Evolutionary conservation across 2,797 vertebrate species (phyloP).

Genomic region (Anas bernieri): DNA sequence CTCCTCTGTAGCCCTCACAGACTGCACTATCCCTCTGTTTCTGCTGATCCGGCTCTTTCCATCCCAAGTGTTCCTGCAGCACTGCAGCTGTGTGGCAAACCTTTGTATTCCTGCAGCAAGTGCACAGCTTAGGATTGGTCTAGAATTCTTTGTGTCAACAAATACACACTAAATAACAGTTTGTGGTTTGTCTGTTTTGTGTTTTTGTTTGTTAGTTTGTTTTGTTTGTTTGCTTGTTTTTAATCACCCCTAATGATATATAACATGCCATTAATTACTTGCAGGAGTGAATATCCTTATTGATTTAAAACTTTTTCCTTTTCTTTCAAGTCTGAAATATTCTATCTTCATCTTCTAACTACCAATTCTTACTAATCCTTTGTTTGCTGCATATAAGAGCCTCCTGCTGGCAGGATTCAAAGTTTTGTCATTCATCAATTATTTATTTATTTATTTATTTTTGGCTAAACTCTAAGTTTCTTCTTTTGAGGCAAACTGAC

Average conservation of each 20-base stretch:
- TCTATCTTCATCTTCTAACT: not conserved
- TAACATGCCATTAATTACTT: not conserved
- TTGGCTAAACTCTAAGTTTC: not conserved
- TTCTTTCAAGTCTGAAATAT: not conserved
- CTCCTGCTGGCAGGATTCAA: conserved; percentile 1
- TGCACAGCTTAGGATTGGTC: not conserved
- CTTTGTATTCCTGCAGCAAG: not conserved
- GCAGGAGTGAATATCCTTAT: not conserved
- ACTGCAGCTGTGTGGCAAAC: not conserved
- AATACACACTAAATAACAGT: not conserved
- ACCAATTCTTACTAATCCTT: not conserved
- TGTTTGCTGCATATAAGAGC: not conserved
- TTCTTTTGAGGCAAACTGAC: not conserved
- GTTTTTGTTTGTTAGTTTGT: not conserved
- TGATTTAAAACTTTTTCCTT: not conserved
- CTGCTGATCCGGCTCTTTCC: not conserved
- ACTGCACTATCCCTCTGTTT: not conserved
- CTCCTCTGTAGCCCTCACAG: not conserved
- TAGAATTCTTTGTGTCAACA: not conserved
- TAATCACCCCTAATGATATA: not conserved
- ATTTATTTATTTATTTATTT: not conserved
- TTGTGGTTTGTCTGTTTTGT: not conserved
- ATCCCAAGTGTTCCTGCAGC: not conserved
- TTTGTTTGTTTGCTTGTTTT: not conserved
- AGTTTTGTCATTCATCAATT: not conserved